phyloP scores from a whole-genome alignment of 2,888 invertebrate species.

The Myopa testacea region DNA sequence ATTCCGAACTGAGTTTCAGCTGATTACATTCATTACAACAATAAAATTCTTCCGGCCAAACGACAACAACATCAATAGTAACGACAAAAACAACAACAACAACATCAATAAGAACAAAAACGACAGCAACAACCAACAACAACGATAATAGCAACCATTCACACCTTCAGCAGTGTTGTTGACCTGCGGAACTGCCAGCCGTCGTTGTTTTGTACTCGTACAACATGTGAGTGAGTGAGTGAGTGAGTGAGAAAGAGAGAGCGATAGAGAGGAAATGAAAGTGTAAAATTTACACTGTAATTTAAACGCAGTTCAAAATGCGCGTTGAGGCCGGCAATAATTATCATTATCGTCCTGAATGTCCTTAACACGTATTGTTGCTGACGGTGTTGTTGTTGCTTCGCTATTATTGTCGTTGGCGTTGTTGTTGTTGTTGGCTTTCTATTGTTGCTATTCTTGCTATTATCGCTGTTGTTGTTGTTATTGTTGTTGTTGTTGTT shows the following conservation, averaged over 20 bases:
- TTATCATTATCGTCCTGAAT: slow-evolving; percentile 35
- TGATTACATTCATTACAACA: slow-evolving; percentile 20
- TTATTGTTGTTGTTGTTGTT: slow-evolving; percentile 1
- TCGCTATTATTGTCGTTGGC: background rate
- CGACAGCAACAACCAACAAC: background rate
- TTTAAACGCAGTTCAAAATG: slow-evolving; percentile 19
- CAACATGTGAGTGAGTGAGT: background rate
- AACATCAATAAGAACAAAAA: background rate
- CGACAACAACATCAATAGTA: background rate
- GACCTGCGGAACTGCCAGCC: background rate
- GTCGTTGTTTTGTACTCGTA: no score
- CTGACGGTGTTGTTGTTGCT: background rate
- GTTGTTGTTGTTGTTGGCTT: background rate
- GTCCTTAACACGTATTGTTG: slow-evolving; percentile 4
- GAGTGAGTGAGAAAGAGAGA: background rate
- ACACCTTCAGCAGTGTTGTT: background rate
- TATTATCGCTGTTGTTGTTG: background rate
- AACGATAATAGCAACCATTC: background rate
- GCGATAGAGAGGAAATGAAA: background rate
- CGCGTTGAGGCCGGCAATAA: slow-evolving; percentile 32
- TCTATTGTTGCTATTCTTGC: slow-evolving; percentile 7
- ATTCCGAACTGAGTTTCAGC: slow-evolving; percentile 12
- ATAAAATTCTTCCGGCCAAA: slow-evolving; percentile 15
- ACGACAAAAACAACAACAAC: background rate
- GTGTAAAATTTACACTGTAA: slow-evolving; percentile 34